A percentile compares a stretch with the other conserved stretches of the same genome.
phyloP scores from a whole-genome alignment of 2,888 invertebrate genomes.

The Torymus texanus region DNA sequence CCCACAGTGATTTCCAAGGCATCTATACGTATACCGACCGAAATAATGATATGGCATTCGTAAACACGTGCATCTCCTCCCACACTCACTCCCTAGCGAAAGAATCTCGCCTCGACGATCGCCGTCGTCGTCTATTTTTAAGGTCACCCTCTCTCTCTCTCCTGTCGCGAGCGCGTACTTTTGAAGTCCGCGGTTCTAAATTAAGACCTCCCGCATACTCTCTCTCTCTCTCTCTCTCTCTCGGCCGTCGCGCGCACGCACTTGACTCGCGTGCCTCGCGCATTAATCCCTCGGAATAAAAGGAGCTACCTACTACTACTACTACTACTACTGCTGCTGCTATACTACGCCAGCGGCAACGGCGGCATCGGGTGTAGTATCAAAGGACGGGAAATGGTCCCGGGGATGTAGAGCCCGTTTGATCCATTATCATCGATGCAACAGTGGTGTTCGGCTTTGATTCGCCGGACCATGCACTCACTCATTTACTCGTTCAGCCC shows the following conservation, averaged over 20 bases:
- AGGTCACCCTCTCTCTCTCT: neutral
- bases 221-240: no score
- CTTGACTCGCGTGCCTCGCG: constrained; percentile 17
- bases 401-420: constrained; percentile 53
- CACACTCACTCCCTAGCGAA: neutral
- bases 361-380: neutral
- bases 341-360: no score
- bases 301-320: neutral
- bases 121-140: constrained; percentile 40
- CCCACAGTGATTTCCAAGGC: no score
- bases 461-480: no score
- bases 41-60: no score
- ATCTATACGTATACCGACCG: no score
- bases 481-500: no score
- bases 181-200: constrained; percentile 36
- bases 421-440: constrained; percentile 61
- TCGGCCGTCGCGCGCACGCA: neutral
- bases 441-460: neutral
- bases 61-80: no score
- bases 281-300: constrained; percentile 43
- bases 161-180: neutral
- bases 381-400: constrained; percentile 36
- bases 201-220: constrained; percentile 44
- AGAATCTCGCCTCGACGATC: neutral
- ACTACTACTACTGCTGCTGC: no score